Evolutionary conservation across 1,140 invertebrate species (phyloP).

Genomic region (Procambarus clarkii): DNA sequence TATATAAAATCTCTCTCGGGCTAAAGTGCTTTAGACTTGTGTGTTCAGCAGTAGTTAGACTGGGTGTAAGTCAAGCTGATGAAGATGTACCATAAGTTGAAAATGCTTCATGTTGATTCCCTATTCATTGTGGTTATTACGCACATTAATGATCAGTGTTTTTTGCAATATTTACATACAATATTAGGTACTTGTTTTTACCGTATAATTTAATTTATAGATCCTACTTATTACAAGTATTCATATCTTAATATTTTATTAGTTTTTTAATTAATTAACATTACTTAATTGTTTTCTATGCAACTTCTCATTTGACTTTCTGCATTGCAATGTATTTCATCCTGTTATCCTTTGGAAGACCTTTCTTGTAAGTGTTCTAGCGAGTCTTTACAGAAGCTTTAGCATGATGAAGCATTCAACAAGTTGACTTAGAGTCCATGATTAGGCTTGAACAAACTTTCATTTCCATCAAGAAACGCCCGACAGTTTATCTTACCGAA

Average conservation of each 20-base stretch:
- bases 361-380: conserved; percentile 5
- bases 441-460: not conserved
- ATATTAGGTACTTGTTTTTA: too few relatives aligned
- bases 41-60: too few relatives aligned
- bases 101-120: too few relatives aligned
- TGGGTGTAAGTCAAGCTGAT: too few relatives aligned
- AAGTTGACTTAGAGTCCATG: not conserved
- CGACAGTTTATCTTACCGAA: not conserved
- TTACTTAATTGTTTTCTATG: not conserved
- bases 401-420: not conserved
- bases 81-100: too few relatives aligned
- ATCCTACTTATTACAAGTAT: too few relatives aligned
- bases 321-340: not conserved
- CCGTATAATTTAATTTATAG: too few relatives aligned
- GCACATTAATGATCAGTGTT: too few relatives aligned
- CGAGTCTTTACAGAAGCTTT: not conserved
- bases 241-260: not conserved
- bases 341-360: conserved; percentile 16
- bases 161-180: too few relatives aligned
- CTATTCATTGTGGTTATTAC: too few relatives aligned
- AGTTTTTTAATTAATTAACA: not conserved
- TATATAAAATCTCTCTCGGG: too few relatives aligned
- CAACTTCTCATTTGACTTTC: not conserved
- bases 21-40: too few relatives aligned
- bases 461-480: not conserved